Evolutionary conservation across 2,888 invertebrate species (phyloP).

Genomic region (Caenorhabditis imperialis): DNA sequence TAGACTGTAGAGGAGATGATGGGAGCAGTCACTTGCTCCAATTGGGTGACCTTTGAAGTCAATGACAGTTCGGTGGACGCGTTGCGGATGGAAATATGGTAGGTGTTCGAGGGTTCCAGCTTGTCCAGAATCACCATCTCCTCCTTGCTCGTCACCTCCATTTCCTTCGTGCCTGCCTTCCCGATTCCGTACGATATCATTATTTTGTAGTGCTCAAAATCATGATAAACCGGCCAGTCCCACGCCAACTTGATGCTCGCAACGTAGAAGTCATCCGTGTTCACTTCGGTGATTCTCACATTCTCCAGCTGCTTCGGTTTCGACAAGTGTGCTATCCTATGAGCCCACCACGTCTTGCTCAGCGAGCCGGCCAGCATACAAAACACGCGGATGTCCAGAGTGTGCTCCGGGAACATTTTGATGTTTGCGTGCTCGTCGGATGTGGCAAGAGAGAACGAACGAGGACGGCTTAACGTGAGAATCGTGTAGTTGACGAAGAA

Average conservation of each 20-base stretch:
- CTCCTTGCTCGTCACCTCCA: conserved; percentile 53
- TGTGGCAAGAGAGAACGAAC: conserved; percentile 64
- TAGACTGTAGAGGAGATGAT: conserved; percentile 75
- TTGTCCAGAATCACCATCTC: conserved; percentile 66
- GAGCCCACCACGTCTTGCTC: conserved; percentile 75
- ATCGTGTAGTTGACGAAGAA: conserved; percentile 75
- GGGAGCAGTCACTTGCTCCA: conserved; percentile 77
- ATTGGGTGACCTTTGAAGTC: conserved; percentile 61
- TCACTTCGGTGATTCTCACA: conserved; percentile 57
- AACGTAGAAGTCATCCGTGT: conserved; percentile 75
- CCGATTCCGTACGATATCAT: conserved; percentile 68
- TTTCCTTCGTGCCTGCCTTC: conserved; percentile 57
- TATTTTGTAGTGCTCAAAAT: conserved; percentile 69
- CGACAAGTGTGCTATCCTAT: conserved; percentile 69
- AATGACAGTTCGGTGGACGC: conserved; percentile 70
- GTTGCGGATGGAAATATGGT: conserved; percentile 71
- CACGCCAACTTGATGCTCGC: conserved; percentile 67
- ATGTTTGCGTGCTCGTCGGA: conserved; percentile 59
- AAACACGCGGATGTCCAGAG: conserved; percentile 72
- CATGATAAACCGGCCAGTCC: conserved; percentile 67
- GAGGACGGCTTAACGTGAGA: conserved; percentile 58
- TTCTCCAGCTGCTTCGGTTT: conserved; percentile 69
- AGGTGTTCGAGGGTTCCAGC: conserved; percentile 69
- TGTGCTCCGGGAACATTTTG: conserved; percentile 71
- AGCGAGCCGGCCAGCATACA: conserved; percentile 74